Evolutionary conservation across 2,797 vertebrate genomes (phyloP).

Genomic region (Macrochelys suwanniensis): DNA sequence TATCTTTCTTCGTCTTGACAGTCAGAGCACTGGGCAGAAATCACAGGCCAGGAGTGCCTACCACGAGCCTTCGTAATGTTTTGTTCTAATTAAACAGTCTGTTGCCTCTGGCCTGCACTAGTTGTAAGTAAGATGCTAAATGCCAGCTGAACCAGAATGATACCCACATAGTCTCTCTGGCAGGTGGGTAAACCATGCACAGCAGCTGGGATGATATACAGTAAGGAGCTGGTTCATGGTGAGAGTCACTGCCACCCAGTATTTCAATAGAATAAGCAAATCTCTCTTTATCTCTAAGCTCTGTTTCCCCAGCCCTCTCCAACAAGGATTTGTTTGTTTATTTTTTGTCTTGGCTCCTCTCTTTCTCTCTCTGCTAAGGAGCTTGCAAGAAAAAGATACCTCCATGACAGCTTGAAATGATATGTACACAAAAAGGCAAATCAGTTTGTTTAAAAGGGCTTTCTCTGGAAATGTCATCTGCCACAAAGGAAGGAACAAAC

Average conservation of each 20-base stretch:
- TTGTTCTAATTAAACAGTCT: neutral
- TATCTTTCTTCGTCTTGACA: neutral
- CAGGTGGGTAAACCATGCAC: neutral
- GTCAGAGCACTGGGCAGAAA: neutral
- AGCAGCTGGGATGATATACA: slow-evolving; percentile 26
- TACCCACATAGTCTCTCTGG: too few relatives aligned
- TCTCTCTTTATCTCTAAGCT: neutral
- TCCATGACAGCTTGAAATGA: neutral
- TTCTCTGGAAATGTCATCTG: neutral
- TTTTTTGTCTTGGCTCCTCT: neutral
- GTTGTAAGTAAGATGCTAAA: neutral
- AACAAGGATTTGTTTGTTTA: neutral
- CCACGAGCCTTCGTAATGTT: neutral
- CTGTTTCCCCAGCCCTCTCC: neutral
- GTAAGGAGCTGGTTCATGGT: slow-evolving; percentile 11
- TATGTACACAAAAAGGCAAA: neutral
- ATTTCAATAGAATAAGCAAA: slow-evolving; percentile 29
- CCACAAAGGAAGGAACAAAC: neutral
- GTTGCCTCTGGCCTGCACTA: slow-evolving; percentile 26
- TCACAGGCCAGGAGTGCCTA: neutral
- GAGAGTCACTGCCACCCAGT: slow-evolving; percentile 16
- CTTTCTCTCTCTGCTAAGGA: neutral
- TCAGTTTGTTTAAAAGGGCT: neutral
- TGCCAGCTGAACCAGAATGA: neutral
- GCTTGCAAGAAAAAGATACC: neutral